These are phyloP conservation scores for Chromis chromis DNA, from an alignment of 2,797 vertebrate species.

Conservation along the genomic window DNA sequence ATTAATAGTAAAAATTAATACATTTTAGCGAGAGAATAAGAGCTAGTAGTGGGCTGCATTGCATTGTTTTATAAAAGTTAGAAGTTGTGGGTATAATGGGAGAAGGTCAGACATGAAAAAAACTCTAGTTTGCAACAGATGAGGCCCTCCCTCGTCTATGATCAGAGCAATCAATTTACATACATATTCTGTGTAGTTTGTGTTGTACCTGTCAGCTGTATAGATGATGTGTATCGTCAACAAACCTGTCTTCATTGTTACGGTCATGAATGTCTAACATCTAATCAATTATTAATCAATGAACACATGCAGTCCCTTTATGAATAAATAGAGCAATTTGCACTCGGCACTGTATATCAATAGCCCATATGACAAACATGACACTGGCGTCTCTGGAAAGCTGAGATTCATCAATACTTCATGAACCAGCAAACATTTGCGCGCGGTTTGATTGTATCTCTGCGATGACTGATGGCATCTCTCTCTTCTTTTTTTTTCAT, in stretches of 20 bases:
- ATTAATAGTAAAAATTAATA: too few relatives aligned
- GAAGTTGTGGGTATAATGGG: not conserved
- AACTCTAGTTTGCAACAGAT: not conserved
- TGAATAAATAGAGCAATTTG: constrained; percentile 62
- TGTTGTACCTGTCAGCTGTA: not conserved
- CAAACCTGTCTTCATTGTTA: constrained; percentile 21
- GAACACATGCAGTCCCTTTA: constrained; percentile 41
- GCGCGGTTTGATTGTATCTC: constrained; percentile 55
- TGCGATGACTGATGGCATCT: constrained; percentile 53
- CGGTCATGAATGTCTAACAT: constrained; percentile 30
- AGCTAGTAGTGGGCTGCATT: not conserved
- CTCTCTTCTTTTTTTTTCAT: constrained; percentile 12
- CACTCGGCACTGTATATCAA: constrained; percentile 51
- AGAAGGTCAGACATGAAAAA: not conserved
- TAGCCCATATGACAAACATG: constrained; percentile 56
- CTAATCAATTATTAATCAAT: constrained; percentile 63
- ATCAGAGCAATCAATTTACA: constrained; percentile 26
- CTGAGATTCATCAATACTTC: constrained; percentile 68
- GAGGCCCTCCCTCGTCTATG: not conserved
- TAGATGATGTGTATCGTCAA: constrained; percentile 16
- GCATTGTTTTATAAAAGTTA: not conserved
- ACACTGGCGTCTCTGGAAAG: constrained; percentile 34
- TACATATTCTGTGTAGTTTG: not conserved
- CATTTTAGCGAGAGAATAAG: too few relatives aligned
- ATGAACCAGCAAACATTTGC: constrained; percentile 65